These are phyloP conservation scores for Leucozona laternaria DNA, from an alignment of 2,888 invertebrate genomes.

Conservation along the genomic window DNA sequence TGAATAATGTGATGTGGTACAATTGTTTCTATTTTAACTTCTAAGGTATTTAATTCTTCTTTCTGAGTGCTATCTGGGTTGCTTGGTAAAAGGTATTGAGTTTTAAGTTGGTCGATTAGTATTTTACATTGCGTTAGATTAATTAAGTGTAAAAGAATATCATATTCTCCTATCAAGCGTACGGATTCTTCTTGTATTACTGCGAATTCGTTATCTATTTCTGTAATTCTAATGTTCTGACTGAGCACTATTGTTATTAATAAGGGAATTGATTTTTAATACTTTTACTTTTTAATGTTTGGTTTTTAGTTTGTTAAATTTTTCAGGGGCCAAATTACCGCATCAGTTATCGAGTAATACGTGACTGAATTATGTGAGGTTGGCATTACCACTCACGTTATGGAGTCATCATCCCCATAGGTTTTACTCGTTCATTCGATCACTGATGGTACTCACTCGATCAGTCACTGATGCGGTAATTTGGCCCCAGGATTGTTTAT, in stretches of 20 bases:
- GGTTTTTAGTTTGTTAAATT: conserved; percentile 1
- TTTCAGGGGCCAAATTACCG: no score
- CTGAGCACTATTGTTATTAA: neutral
- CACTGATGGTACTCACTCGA: no score
- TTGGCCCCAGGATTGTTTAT: conserved; percentile 3
- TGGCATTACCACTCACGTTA: no score
- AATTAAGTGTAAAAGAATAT: conserved; percentile 3
- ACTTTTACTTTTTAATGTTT: neutral
- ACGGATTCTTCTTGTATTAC: neutral
- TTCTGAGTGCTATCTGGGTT: neutral
- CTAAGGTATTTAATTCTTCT: neutral
- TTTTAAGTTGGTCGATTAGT: neutral
- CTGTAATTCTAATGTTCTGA: neutral
- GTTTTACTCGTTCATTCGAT: no score
- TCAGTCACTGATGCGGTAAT: no score
- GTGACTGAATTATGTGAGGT: no score
- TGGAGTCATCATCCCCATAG: no score
- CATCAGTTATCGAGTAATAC: no score
- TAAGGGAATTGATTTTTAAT: neutral
- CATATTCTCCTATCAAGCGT: neutral
- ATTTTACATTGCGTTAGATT: neutral
- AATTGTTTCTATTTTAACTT: conserved; percentile 3
- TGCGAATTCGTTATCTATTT: neutral
- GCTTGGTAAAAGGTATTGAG: neutral
- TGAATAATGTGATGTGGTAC: neutral